Evolutionary conservation across 2,797 vertebrate species (phyloP).

Genomic region (Acanthurus leucopareius): DNA sequence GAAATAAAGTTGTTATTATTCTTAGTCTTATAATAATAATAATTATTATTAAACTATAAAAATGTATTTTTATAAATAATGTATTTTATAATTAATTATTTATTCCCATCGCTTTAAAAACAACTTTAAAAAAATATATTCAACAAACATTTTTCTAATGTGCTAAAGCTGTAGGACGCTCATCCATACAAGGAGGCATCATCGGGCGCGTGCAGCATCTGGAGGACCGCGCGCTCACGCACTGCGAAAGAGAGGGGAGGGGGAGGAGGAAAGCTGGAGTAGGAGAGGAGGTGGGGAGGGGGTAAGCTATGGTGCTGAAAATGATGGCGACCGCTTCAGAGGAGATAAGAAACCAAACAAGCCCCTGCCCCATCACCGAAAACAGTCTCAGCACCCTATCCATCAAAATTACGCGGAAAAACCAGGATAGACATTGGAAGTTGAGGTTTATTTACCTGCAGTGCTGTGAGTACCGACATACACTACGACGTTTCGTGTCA

Average conservation of each 20-base stretch:
- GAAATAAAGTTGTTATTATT: no score
- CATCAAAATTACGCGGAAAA: slow-evolving; percentile 74
- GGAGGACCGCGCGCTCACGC: slow-evolving; percentile 42
- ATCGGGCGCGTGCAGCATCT: slow-evolving; percentile 43
- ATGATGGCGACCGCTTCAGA: slow-evolving; percentile 82
- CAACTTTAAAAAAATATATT: no score
- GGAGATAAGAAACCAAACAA: slow-evolving; percentile 66
- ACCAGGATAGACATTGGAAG: slow-evolving; percentile 79
- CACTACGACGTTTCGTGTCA: slow-evolving; percentile 17
- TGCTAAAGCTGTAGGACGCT: no score
- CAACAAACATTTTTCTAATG: no score
- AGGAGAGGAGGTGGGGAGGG: neutral
- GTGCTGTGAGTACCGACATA: slow-evolving; percentile 83
- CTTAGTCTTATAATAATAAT: no score
- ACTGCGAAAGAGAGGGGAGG: slow-evolving; percentile 1
- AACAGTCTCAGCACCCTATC: slow-evolving; percentile 67
- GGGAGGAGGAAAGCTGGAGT: slow-evolving; percentile 2
- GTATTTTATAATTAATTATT: no score
- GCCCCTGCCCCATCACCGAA: slow-evolving; percentile 63
- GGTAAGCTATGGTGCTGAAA: slow-evolving; percentile 24
- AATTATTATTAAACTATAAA: no score
- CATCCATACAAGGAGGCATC: no score
- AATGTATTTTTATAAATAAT: no score
- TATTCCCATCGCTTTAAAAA: no score
- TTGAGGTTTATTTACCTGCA: slow-evolving; percentile 82